Evolutionary conservation across 2,113 vertebrate species (phyloP), one percentile per base, ranked within the genome.

Genomic region (Ptychochromis oligacanthus): DNA sequence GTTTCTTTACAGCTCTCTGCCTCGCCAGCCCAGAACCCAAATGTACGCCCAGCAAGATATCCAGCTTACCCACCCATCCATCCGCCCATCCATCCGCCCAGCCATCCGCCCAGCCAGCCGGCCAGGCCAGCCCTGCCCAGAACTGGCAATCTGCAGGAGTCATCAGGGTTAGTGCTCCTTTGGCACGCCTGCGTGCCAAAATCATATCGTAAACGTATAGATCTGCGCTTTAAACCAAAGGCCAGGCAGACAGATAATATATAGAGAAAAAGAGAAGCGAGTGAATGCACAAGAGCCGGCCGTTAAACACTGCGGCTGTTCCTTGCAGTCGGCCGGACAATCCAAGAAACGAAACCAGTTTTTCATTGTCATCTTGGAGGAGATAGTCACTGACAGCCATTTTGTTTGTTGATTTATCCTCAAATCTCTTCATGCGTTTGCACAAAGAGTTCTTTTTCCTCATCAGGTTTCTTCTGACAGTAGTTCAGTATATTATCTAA

Each of bases 131-230:
- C 40, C 79, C 64, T 80, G 80, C 81, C 82, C 90, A 82, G 64
- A 84, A 58, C 91, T 92, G 92, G 91, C 91, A 91, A 90, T 89
- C 90, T 75, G 60, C 88, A 80, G 90, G 87, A 94, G 90, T 94
- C 94, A 94, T 95, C 93, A 93, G 93, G 93, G 94, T 95, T 94
- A 94, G 94, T 95, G 94, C 88, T 91, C 91, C 72, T 81, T 84
- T 94, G 93, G 94, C 94, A 89, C 64, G n/a, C 49, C 67, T 60
- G 67, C 14, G 67, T 87, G 90, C 88, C 90, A 90, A 79, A 81
- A 83, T 78, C 77, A 75, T 93, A 88, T 85, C 75, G 58, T 89
- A 86, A 83, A 91, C 92, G 82, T 91, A 89, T 88, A 84, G 87
- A 87, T 89, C 87, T 92, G 89, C 90, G 88, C 84, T 90, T 72